phyloP scores from a whole-genome alignment of 2,113 vertebrate species.

The Microcebus lehilahytsara region DNA sequence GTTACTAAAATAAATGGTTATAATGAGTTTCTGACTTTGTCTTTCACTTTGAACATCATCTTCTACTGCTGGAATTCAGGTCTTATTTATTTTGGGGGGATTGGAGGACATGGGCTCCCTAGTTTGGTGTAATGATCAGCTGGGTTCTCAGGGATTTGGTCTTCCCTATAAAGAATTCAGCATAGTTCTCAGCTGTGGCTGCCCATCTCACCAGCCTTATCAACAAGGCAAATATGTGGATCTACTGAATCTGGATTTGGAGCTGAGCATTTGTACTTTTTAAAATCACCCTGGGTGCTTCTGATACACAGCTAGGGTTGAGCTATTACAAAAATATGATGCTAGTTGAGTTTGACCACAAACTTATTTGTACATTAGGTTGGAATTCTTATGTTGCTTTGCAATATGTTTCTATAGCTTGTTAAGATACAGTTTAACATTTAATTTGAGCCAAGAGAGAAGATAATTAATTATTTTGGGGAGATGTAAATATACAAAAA shows the following conservation, averaged over 20 bases:
- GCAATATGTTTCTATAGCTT: not conserved
- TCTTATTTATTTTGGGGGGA: not conserved
- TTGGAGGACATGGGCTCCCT: not conserved
- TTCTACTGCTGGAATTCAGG: not conserved
- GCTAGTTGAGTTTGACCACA: not conserved
- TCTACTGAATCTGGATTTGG: not conserved
- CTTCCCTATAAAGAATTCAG: not conserved
- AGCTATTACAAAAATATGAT: not conserved
- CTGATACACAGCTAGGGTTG: not conserved
- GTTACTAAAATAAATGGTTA: slow-evolving; percentile 63
- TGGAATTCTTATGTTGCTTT: slow-evolving; percentile 1
- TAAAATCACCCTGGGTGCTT: not conserved
- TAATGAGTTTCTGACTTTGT: slow-evolving; percentile 3
- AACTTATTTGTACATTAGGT: not conserved
- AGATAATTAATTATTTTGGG: not conserved
- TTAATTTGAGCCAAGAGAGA: not conserved
- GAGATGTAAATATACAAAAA: not conserved
- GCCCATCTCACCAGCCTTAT: not conserved
- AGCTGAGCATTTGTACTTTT: not conserved
- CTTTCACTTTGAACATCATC: slow-evolving; percentile 40
- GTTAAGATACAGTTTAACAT: not conserved
- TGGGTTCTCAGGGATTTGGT: not conserved
- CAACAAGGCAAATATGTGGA: not conserved
- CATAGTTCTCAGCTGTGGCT: not conserved
- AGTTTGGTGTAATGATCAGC: not conserved